phyloP scores from a whole-genome alignment of 2,113 vertebrate species.

The Pycnonotus jocosus region DNA sequence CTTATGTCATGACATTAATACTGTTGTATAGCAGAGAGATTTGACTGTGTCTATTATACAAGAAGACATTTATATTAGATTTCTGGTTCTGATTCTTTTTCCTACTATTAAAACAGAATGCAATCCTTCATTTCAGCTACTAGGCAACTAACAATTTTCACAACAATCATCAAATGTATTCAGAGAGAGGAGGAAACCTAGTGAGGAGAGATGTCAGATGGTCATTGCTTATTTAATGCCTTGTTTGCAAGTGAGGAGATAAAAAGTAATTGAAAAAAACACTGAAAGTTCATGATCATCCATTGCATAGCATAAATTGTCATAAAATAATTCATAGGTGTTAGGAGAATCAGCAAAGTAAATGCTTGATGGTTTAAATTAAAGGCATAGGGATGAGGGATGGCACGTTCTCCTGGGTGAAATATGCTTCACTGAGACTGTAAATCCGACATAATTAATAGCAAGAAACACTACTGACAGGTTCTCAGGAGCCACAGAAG shows the following conservation, averaged over 20 bases:
- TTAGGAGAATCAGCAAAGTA: not conserved
- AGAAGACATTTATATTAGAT: not conserved
- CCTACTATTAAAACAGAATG: not conserved
- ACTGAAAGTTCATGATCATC: not conserved
- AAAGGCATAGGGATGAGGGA: not conserved
- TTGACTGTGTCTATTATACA: not conserved
- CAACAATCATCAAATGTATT: not conserved
- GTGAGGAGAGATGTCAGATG: not conserved
- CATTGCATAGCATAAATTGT: not conserved
- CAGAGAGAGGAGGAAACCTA: not conserved
- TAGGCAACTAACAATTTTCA: not conserved
- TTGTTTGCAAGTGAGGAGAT: not conserved
- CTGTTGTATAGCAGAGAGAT: not conserved
- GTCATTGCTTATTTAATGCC: not conserved
- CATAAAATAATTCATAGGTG: not conserved
- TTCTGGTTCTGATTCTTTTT: not conserved
- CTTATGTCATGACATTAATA: not conserved
- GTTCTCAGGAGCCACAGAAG: not conserved
- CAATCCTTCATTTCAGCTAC: not conserved
- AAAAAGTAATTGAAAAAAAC: not conserved
- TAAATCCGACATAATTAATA: conserved; percentile 17
- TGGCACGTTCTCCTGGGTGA: not conserved
- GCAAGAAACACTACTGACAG: not conserved
- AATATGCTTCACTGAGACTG: not conserved
- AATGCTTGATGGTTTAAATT: not conserved